Percentiles rank a stretch among this genome's conserved stretches.
phyloP scores from a whole-genome alignment of 1,140 invertebrate genomes.

The Rhysida immarginata region DNA sequence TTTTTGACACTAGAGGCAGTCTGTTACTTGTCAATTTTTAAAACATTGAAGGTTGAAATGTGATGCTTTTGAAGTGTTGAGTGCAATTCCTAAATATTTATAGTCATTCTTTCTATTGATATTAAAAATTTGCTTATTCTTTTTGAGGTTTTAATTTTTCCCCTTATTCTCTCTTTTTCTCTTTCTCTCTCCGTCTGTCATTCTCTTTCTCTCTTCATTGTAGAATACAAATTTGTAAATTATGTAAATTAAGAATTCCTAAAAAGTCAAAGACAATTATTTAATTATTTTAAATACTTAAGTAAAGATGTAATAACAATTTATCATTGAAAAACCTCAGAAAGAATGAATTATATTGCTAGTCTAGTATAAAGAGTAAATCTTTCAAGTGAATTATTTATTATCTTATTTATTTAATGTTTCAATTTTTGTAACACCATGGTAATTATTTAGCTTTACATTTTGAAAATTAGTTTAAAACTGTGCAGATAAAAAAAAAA shows the following conservation, averaged over 20 bases:
- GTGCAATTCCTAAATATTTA: background rate
- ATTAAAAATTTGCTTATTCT: too few relatives aligned
- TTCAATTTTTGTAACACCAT: background rate
- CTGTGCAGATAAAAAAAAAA: background rate
- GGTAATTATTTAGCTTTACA: background rate
- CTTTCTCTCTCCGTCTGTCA: too few relatives aligned
- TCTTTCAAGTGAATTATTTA: too few relatives aligned
- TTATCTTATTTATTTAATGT: too few relatives aligned
- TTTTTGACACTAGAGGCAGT: background rate
- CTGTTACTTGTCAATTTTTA: background rate
- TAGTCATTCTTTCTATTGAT: background rate
- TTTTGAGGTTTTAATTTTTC: too few relatives aligned
- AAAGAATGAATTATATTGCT: background rate
- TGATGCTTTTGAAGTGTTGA: too few relatives aligned
- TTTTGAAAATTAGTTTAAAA: background rate
- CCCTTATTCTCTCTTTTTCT: too few relatives aligned
- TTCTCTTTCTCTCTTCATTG: too few relatives aligned
- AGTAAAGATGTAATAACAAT: background rate
- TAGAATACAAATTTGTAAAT: background rate
- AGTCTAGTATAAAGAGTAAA: background rate
- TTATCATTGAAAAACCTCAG: background rate
- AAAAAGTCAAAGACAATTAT: background rate
- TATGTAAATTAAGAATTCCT: background rate
- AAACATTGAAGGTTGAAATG: background rate
- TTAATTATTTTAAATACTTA: background rate